Conservation (phyloP, 2,113 vertebrate genomes). For the Gnathonemus echidnorhynchus region DNA sequence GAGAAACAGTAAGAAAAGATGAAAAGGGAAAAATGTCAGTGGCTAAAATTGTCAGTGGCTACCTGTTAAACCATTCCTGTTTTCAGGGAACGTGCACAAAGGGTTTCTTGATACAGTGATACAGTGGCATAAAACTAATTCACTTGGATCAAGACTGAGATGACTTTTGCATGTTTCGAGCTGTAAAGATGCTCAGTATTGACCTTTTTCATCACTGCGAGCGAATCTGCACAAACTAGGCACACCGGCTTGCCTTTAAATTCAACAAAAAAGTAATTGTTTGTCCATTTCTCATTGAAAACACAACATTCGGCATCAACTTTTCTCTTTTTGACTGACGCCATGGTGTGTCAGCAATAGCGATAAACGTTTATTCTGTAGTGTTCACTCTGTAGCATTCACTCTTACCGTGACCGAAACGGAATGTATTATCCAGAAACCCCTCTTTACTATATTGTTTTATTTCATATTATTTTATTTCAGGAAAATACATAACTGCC, state of each 20-base stretch:
- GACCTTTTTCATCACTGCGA: not conserved
- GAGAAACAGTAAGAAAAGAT: too few species aligned
- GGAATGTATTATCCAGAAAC: not conserved
- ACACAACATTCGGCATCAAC: not conserved
- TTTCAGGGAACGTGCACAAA: slow-evolving; percentile 27
- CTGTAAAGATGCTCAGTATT: not conserved
- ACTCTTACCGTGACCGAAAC: not conserved
- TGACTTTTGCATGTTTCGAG: not conserved
- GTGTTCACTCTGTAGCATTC: not conserved
- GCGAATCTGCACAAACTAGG: not conserved
- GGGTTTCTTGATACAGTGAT: slow-evolving; percentile 35
- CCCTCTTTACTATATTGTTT: not conserved
- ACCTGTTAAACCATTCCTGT: too few species aligned
- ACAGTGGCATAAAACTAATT: slow-evolving; percentile 32
- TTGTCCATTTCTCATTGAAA: not conserved
- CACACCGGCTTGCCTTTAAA: not conserved
- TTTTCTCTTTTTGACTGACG: not conserved
- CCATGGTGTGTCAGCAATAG: not conserved
- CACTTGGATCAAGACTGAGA: slow-evolving; percentile 24
- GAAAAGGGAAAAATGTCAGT: too few species aligned
- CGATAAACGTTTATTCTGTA: not conserved
- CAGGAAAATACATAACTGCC: too few species aligned
- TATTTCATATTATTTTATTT: too few species aligned
- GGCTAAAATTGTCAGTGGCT: too few species aligned
- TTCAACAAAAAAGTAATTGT: not conserved